Percentiles rank a stretch among this genome's conserved stretches.
phyloP scores from a whole-genome alignment of 2,797 vertebrate species.

The Myotis myotis region DNA sequence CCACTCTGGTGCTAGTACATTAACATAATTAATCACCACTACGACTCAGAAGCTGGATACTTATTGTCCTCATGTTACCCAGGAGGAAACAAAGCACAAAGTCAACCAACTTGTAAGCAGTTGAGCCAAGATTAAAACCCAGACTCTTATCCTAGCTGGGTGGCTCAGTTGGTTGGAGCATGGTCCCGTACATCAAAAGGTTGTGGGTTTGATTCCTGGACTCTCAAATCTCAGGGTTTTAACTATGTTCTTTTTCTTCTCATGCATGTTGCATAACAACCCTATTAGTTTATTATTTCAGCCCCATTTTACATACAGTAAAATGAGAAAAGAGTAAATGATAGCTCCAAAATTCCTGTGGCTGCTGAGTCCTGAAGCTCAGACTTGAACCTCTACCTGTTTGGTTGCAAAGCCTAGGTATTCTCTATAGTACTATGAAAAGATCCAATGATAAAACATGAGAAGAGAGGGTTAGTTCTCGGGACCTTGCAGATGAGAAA shows the following conservation, averaged over 20 bases:
- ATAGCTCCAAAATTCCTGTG: background rate
- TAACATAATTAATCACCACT: conserved; percentile 40
- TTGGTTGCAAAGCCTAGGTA: background rate
- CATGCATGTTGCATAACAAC: background rate
- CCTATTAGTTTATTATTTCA: background rate
- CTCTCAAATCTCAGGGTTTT: background rate
- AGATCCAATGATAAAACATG: background rate
- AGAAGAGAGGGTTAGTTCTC: background rate
- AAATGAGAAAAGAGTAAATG: background rate
- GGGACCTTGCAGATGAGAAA: background rate
- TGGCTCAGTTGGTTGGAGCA: background rate
- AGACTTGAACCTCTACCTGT: background rate
- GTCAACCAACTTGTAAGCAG: background rate
- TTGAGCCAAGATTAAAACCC: conserved; percentile 9
- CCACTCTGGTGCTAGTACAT: background rate
- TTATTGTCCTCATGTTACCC: conserved; percentile 8
- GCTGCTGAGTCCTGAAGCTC: background rate
- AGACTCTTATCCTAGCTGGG: background rate
- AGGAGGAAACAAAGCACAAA: conserved; percentile 26
- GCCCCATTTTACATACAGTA: background rate
- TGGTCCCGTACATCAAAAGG: background rate
- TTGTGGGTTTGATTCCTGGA: background rate
- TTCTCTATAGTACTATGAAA: background rate
- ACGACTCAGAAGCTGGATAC: background rate
- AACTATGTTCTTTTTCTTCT: background rate